A percentile compares a stretch with the other conserved stretches of the same genome.
Evolutionary conservation across 2,888 invertebrate genomes (phyloP).

Genomic region (Leptopilina drosophilae): DNA sequence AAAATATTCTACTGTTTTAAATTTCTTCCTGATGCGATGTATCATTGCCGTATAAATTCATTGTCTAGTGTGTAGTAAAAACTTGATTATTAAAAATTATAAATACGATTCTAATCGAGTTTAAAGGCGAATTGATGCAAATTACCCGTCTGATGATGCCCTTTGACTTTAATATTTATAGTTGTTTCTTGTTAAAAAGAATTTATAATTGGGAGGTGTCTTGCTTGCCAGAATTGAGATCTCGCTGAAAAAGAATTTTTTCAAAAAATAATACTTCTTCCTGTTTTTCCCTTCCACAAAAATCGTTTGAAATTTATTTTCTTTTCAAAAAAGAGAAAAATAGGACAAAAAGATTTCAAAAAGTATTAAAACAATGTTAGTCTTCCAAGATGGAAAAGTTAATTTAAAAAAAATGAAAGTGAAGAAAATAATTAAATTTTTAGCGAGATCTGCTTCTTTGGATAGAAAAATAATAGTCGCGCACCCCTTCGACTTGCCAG

Average conservation of each 20-base stretch:
- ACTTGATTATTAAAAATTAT: constrained; percentile 51
- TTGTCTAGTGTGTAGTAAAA: constrained; percentile 23
- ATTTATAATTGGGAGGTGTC: constrained; percentile 61
- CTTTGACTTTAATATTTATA: constrained; percentile 58
- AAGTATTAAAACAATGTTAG: no score
- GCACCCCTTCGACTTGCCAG: constrained; percentile 24
- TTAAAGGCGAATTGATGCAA: constrained; percentile 49
- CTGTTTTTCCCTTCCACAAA: constrained; percentile 34
- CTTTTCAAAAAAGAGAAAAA: no score
- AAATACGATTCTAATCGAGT: constrained; percentile 56
- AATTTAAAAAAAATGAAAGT: not conserved
- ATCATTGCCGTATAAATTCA: constrained; percentile 45
- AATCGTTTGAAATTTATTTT: no score
- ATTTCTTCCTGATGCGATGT: constrained; percentile 46
- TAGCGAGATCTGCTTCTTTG: constrained; percentile 60
- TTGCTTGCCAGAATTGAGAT: constrained; percentile 62
- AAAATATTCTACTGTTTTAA: not conserved
- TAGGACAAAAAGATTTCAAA: no score
- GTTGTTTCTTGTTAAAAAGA: constrained; percentile 65
- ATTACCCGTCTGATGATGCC: constrained; percentile 45
- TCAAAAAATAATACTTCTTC: not conserved
- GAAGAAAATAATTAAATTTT: constrained; percentile 48
- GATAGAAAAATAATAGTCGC: constrained; percentile 28
- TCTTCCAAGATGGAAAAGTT: no score
- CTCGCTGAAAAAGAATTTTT: constrained; percentile 64